phyloP scores from a whole-genome alignment of 2,888 invertebrate species.

The Archips crataeganus region DNA sequence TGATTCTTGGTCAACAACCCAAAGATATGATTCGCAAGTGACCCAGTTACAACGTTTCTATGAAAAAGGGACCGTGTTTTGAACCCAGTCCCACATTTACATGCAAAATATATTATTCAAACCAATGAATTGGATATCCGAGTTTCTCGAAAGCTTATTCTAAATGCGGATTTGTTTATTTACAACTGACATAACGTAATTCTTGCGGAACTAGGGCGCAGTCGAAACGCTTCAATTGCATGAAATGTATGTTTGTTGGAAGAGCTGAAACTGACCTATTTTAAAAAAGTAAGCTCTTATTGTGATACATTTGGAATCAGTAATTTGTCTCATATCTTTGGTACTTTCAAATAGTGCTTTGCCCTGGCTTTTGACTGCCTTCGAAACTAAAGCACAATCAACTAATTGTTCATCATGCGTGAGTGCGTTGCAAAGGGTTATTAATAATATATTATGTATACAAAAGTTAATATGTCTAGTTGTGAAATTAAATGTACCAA shows the following conservation, averaged over 20 bases:
- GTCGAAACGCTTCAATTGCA: conserved; percentile 15
- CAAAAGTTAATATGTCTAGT: neutral
- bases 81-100: neutral
- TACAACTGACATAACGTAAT: conserved; percentile 11
- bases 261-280: conserved; percentile 7
- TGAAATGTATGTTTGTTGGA: conserved; percentile 14
- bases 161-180: conserved; percentile 12
- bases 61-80: neutral
- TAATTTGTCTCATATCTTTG: no score
- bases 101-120: conserved; percentile 4
- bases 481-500: neutral
- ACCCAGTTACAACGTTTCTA: neutral
- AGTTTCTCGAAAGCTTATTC: conserved; percentile 1
- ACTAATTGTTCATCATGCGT: no score
- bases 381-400: no score
- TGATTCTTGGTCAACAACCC: neutral
- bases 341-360: no score
- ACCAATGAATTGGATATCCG: neutral
- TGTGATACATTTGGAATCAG: no score
- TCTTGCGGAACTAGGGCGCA: conserved; percentile 8
- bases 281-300: neutral
- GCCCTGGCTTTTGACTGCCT: no score
- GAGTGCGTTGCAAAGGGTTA: no score
- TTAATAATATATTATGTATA: neutral
- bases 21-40: neutral